Conservation (phyloP, 2,113 vertebrate species). For the Phocoena sinus region DNA sequence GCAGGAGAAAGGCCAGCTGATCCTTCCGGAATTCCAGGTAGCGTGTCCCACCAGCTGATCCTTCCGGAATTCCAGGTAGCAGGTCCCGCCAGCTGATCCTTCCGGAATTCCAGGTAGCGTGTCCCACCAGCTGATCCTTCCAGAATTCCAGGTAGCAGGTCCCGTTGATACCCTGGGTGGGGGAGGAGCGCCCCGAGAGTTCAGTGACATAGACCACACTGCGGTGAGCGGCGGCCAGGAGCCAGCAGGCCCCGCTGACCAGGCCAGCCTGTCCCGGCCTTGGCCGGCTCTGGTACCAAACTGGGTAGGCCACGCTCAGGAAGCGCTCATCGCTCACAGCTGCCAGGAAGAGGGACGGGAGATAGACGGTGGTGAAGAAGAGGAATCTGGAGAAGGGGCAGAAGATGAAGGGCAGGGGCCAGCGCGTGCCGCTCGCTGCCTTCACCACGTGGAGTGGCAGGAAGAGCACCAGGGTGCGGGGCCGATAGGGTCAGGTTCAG, state of each 20-base stretch:
- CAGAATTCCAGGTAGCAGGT: conserved; percentile 86
- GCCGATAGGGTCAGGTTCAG: conserved; percentile 74
- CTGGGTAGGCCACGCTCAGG: conserved; percentile 74
- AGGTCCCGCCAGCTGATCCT: conserved; percentile 79
- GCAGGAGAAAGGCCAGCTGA: conserved; percentile 81
- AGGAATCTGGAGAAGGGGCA: conserved; percentile 63
- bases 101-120: conserved; percentile 82
- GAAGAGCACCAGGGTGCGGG: conserved; percentile 63
- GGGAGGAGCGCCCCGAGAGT: not conserved
- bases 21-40: conserved; percentile 80
- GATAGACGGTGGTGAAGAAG: conserved; percentile 76
- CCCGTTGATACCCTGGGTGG: rapidly evolving
- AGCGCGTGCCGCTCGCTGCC: conserved; percentile 42
- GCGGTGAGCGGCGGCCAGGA: conserved; percentile 50
- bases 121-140: conserved; percentile 73
- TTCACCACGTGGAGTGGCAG: conserved; percentile 68
- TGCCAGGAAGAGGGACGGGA: conserved; percentile 69
- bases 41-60: conserved; percentile 81
- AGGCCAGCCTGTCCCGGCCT: conserved; percentile 36
- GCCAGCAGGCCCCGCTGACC: conserved; percentile 67
- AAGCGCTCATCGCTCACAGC: conserved; percentile 76
- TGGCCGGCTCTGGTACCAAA: conserved; percentile 70
- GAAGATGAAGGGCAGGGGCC: conserved; percentile 62
- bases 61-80: conserved; percentile 81
- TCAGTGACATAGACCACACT: conserved; percentile 60